phyloP scores from a whole-genome alignment of 2,888 invertebrate genomes.

The Drosophila formosana region DNA sequence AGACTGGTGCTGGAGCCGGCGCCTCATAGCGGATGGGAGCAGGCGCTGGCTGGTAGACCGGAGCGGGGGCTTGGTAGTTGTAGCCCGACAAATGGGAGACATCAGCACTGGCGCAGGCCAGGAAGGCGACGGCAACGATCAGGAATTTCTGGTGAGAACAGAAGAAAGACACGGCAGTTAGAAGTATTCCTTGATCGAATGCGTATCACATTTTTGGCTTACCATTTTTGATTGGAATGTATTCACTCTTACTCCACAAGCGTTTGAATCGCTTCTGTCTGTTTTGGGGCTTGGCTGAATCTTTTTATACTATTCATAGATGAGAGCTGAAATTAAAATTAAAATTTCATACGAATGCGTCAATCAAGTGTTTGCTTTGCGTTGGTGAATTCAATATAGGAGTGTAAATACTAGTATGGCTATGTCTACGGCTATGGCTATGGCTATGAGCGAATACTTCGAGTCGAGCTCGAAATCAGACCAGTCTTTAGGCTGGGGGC shows the following conservation, averaged over 20 bases:
- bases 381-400: slow-evolving; percentile 26
- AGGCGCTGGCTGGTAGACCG: slow-evolving; percentile 30
- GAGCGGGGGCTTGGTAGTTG: slow-evolving; percentile 65
- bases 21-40: slow-evolving; percentile 18
- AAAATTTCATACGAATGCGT: slow-evolving; percentile 26
- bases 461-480: slow-evolving; percentile 2
- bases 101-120: slow-evolving; percentile 76
- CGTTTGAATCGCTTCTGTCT: slow-evolving; percentile 68
- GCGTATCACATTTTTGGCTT: not conserved
- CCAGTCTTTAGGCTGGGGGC: slow-evolving; percentile 22
- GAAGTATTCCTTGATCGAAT: slow-evolving; percentile 3
- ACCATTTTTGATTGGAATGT: slow-evolving; percentile 9
- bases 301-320: slow-evolving; percentile 58
- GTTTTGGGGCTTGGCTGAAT: slow-evolving; percentile 24
- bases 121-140: slow-evolving; percentile 72
- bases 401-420: slow-evolving; percentile 13
- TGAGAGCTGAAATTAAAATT: slow-evolving; percentile 25
- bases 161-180: not conserved
- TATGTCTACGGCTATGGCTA: not conserved
- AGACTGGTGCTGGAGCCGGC: slow-evolving; percentile 20
- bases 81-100: slow-evolving; percentile 76
- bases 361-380: slow-evolving; percentile 29
- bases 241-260: slow-evolving; percentile 61
- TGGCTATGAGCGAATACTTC: slow-evolving; percentile 5
- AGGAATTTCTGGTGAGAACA: slow-evolving; percentile 71